Evolutionary conservation across 2,113 vertebrate species (phyloP), one percentile per base, ranked within the genome.

Genomic region (Lathamus discolor): DNA sequence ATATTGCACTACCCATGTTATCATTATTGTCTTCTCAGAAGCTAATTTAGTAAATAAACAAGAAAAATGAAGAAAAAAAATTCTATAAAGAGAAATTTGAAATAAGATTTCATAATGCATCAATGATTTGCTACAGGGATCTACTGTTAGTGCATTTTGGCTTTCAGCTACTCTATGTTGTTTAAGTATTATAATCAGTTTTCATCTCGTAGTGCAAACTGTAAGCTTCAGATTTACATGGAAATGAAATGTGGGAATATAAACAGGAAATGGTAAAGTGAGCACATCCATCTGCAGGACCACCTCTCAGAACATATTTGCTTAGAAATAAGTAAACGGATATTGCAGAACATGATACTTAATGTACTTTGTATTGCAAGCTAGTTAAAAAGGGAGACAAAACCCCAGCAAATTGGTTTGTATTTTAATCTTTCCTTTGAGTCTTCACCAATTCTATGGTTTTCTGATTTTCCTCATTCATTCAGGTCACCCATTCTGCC

Each of bases 241-340:
- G 29, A 94, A 92, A 70, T 41, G 5, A 95, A 83, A 88, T 64
- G 24, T 88, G 55, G 69, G 82, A 77, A 93, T 90, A 90, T 70
- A 94, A 96, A 86, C 51, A 92, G 86, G 80, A 96, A 94, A 86
- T 9, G 2, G 17, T 75, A 92, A 83, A 46, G 14, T 29, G 64
- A 86, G 77, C 35, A 70, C 35, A 93, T 59, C 35, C 37, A 86
- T 80, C 62, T 76, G 18, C 44, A 94, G 49, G 51, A 66, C 9
- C 44, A 49, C 19, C 44, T 91, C 61, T 90, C 63, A 70, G 48
- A 92, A 70, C 27, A 6, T 41, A 75, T 46, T 91, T 72, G 33
- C 54, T 83, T 43, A 57, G 68, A 94, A 94, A 88, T 44, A 92
- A 92, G 69, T 22, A 91, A 90, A 83, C 20, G 6, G 27, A 10